Evolutionary conservation across 2,113 vertebrate species (phyloP), one percentile per base, ranked within the genome.

Genomic region (Sardina pilchardus): DNA sequence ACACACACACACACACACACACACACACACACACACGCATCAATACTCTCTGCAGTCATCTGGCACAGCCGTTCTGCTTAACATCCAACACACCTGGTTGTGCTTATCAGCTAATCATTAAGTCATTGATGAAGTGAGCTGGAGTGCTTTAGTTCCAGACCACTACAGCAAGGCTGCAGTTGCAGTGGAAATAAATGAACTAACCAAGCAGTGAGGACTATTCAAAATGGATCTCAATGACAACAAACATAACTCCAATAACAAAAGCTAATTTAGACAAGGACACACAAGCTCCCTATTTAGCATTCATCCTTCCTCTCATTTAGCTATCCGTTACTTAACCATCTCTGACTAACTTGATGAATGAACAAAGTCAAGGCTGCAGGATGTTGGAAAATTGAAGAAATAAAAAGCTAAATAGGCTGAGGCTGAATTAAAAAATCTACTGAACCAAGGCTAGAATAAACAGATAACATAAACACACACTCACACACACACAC

Each of bases 1-100:
- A 87, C 24, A 42, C 75, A 63, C 42, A 84, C 59, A 87, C 53
- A 63, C 42, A 48, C 48, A 24, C 45, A 42, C 50, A 26, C 47
- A 42, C 85, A 36, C 81, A 17, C 30, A 10, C 39, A 85, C 83
- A 30, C 43, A 81, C 67, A 80, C 84, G 48, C 44, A 34, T 63
- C 63, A 71, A 71, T 71, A 71, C 26, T 71, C 63, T 16, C 63
- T 34, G 3, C 9, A 30, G 26, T 71, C 16, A 21, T 63, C 63
- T 30, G 8, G 8, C 34, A 30, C 26, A 71, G 63, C 9, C 14
- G 5, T 30, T 34, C 63, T 30, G 63, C 26, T 34, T 71, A 71
- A 71, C 63, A 34, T 34, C 30, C 63, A 71, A 34, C 30, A 10
- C 63, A 71, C 63, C 63, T 34, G 63, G 26, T 12, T 26, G 7